Evolutionary conservation across 2,888 invertebrate genomes (phyloP).

Genomic region (Chesias legatella): DNA sequence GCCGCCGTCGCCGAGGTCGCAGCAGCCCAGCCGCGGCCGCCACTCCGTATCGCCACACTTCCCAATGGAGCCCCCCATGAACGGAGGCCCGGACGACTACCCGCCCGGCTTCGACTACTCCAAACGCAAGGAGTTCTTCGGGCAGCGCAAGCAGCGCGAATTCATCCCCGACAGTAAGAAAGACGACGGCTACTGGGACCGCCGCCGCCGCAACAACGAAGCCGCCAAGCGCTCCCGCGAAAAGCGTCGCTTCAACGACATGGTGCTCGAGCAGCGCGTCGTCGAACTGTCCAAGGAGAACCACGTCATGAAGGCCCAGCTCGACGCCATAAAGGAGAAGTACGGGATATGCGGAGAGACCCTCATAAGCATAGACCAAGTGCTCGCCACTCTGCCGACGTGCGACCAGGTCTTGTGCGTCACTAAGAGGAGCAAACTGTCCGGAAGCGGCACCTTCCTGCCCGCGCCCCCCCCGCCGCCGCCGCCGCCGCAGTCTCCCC

Average conservation of each 20-base stretch:
- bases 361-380: constrained; percentile 93
- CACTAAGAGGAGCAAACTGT: constrained; percentile 84
- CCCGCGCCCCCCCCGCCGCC: constrained; percentile 73
- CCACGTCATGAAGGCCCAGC: constrained; percentile 94
- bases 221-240: constrained; percentile 98
- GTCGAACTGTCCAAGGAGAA: constrained; percentile 97
- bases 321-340: constrained; percentile 95
- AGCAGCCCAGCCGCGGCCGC: constrained; percentile 58
- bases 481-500: constrained; percentile 73
- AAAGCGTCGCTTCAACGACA: constrained; percentile 96
- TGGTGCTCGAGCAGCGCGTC: constrained; percentile 96
- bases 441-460: constrained; percentile 72
- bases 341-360: constrained; percentile 94
- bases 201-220: constrained; percentile 96
- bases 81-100: constrained; percentile 56
- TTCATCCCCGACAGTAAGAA: constrained; percentile 98
- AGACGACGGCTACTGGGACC: constrained; percentile 98
- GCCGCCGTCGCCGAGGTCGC: constrained; percentile 58
- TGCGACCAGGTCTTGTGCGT: constrained; percentile 92
- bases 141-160: constrained; percentile 95
- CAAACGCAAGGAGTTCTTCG: constrained; percentile 91
- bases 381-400: constrained; percentile 90
- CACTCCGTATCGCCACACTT: constrained; percentile 68
- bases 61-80: constrained; percentile 68
- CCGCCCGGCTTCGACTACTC: constrained; percentile 80